Evolutionary conservation across 2,888 invertebrate genomes (phyloP).

Genomic region (Biston stratarius): DNA sequence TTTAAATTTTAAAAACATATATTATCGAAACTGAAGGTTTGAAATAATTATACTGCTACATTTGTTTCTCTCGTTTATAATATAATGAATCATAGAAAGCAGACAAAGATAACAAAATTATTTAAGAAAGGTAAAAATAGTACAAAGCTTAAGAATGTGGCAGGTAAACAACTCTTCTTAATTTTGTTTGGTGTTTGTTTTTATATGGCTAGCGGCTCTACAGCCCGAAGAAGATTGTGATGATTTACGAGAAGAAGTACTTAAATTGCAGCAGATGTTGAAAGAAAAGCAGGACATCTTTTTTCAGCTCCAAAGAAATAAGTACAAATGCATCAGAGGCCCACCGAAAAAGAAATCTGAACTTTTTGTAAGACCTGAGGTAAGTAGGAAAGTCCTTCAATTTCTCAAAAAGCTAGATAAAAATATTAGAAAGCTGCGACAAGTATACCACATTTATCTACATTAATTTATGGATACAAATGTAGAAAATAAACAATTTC

Average conservation of each 20-base stretch:
- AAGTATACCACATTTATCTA: too few species aligned
- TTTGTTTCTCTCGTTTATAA: too few species aligned
- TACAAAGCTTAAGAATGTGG: not conserved
- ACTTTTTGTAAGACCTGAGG: conserved; percentile 66
- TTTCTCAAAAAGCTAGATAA: too few species aligned
- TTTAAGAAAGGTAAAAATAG: conserved; percentile 60
- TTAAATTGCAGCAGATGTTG: conserved; percentile 60
- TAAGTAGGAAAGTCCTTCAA: conserved; percentile 38
- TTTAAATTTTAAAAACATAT: not conserved
- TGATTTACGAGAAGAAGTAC: conserved; percentile 66
- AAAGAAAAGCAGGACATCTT: conserved; percentile 66
- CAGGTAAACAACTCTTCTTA: too few species aligned
- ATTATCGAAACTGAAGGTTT: too few species aligned
- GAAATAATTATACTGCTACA: too few species aligned
- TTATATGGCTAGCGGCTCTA: conserved; percentile 44
- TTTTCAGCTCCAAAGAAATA: conserved; percentile 68
- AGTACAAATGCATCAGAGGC: conserved; percentile 55
- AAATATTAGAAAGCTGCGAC: too few species aligned
- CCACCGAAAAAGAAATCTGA: conserved; percentile 55
- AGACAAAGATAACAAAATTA: conserved; percentile 70
- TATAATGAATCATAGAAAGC: conserved; percentile 63
- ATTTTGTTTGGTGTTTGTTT: not conserved
- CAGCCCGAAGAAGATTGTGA: conserved; percentile 59
- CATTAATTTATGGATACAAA: not conserved
- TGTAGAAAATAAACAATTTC: not conserved